Percentiles rank a stretch among this genome's conserved stretches.
Conservation (phyloP, 1,140 invertebrate species). For the Hyphantria cunea region DNA sequence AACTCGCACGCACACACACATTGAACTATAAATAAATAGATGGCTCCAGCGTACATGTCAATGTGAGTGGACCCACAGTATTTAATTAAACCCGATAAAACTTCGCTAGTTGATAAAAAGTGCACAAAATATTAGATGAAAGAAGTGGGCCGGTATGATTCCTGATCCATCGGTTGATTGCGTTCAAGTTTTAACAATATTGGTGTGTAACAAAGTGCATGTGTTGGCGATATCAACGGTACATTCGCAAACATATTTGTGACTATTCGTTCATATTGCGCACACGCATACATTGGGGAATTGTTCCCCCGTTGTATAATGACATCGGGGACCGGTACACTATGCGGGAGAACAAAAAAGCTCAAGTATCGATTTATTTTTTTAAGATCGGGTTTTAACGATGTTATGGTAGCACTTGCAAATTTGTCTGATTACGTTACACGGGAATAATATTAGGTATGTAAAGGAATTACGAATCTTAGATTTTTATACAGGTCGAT, state of each 20-base stretch:
- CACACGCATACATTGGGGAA: slow-evolving; percentile 52
- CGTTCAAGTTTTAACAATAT: slow-evolving; percentile 49
- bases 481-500: slow-evolving; percentile 32
- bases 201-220: slow-evolving; percentile 42
- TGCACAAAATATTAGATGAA: slow-evolving; percentile 67
- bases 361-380: slow-evolving; percentile 50
- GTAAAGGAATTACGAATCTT: slow-evolving; percentile 36
- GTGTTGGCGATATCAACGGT: slow-evolving; percentile 67
- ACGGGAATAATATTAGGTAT: slow-evolving; percentile 26
- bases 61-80: slow-evolving; percentile 34
- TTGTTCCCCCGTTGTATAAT: slow-evolving; percentile 46
- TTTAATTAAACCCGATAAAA: slow-evolving; percentile 48
- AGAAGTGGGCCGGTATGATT: slow-evolving; percentile 41
- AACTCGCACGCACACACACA: slow-evolving; percentile 47
- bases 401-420: slow-evolving; percentile 46
- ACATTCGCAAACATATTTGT: slow-evolving; percentile 53
- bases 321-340: slow-evolving; percentile 40
- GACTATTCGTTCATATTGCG: slow-evolving; percentile 46
- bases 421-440: slow-evolving; percentile 23
- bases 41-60: slow-evolving; percentile 33
- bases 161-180: slow-evolving; percentile 51
- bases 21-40: slow-evolving; percentile 48
- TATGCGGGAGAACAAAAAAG: slow-evolving; percentile 50
- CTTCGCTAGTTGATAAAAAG: slow-evolving; percentile 45
- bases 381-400: slow-evolving; percentile 35